Conservation (phyloP, 2,888 invertebrate genomes). For the Plagodis pulveraria region DNA sequence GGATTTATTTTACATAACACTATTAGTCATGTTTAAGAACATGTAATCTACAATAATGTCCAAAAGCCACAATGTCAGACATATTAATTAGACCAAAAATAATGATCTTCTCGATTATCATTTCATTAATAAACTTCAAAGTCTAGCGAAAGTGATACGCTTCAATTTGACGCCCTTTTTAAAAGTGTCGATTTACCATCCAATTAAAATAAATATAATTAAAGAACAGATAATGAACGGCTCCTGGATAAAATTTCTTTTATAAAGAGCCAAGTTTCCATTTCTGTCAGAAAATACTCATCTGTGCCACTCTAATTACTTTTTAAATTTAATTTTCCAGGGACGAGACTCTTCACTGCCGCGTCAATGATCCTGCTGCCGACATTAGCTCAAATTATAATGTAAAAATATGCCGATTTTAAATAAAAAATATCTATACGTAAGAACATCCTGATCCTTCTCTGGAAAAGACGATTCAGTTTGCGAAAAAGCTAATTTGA, state of each 20-base stretch:
- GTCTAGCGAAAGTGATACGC: constrained; percentile 31
- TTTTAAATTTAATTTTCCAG: constrained; percentile 52
- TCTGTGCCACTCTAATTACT: constrained; percentile 5
- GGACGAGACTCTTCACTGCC: constrained; percentile 55
- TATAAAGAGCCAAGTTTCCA: constrained; percentile 7
- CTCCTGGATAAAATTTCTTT: constrained; percentile 41
- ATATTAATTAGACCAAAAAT: background rate
- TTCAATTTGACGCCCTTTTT: constrained; percentile 32
- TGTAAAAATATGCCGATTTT: constrained; percentile 22
- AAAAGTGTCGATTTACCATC: constrained; percentile 46
- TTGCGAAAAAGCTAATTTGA: constrained; percentile 31
- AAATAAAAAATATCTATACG: constrained; percentile 16
- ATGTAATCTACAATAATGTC: background rate
- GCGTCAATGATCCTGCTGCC: constrained; percentile 57
- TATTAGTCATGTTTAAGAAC: background rate
- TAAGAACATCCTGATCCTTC: constrained; percentile 4
- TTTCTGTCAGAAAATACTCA: constrained; percentile 14
- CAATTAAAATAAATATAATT: constrained; percentile 51
- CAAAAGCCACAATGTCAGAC: background rate
- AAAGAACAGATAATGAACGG: constrained; percentile 37
- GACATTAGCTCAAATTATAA: constrained; percentile 57
- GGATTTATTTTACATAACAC: too few relatives aligned
- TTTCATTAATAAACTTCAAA: constrained; percentile 10
- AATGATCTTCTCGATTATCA: constrained; percentile 3
- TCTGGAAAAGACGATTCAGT: constrained; percentile 2